These are phyloP conservation scores for Catocala nupta DNA, from an alignment of 2,888 invertebrate species.

Conservation along the genomic window DNA sequence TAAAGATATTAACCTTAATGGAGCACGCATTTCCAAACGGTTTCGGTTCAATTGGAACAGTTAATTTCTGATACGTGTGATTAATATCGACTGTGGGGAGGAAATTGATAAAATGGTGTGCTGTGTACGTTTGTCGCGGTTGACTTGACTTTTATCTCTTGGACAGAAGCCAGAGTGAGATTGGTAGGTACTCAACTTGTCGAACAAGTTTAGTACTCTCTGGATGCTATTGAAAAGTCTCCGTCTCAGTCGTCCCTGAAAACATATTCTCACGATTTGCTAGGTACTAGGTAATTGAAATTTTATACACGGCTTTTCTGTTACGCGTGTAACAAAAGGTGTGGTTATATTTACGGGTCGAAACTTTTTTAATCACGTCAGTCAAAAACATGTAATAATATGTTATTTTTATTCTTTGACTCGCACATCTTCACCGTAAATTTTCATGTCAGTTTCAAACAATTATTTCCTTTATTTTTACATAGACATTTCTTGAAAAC, in stretches of 20 bases:
- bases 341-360: too few relatives aligned
- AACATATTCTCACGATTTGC: slow-evolving; percentile 48
- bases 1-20: slow-evolving; percentile 1
- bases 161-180: slow-evolving; percentile 68
- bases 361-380: too few relatives aligned
- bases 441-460: too few relatives aligned
- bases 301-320: not conserved
- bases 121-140: slow-evolving; percentile 54
- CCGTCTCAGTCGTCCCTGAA: slow-evolving; percentile 30
- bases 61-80: slow-evolving; percentile 28
- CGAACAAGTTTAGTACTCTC: slow-evolving; percentile 61
- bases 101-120: slow-evolving; percentile 52
- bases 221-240: slow-evolving; percentile 55
- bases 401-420: too few relatives aligned
- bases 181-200: slow-evolving; percentile 66
- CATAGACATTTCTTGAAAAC: too few relatives aligned
- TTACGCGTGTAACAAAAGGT: too few relatives aligned
- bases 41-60: slow-evolving; percentile 17
- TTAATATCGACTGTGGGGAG: slow-evolving; percentile 31
- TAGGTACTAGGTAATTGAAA: slow-evolving; percentile 8
- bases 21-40: slow-evolving; percentile 7
- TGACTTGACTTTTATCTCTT: slow-evolving; percentile 70
- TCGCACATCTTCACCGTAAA: too few relatives aligned
- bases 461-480: too few relatives aligned
- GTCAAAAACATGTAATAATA: too few relatives aligned